Evolutionary conservation across 2,113 vertebrate genomes (phyloP), one percentile per base, ranked within the genome.

Genomic region (Seriola aureovittata): DNA sequence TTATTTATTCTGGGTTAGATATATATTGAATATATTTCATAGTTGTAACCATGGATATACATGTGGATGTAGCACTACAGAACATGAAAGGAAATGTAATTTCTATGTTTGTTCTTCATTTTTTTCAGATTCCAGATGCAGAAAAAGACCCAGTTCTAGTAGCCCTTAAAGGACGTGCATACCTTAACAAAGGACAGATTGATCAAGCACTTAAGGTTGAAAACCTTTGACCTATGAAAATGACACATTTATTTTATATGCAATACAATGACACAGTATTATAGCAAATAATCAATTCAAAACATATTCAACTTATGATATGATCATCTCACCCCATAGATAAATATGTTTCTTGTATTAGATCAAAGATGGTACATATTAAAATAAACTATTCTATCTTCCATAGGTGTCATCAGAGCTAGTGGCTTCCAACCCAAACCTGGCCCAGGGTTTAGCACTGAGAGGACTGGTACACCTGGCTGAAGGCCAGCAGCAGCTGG

Each of bases 171-270:
- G 96, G 96, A 78, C 94, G 88, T 71, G 96, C 96, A 48, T 96
- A 91, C 76, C 85, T 99, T 44, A 97, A 96, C 82, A 97, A 96
- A 92, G 95, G 96, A 29, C 93, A 95, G 55, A 29, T 92, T 57
- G 94, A 96, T 77, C 86, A 97, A 89, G 96, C 96, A 77, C 94
- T 94, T 55, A 94, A 97, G 97, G 98, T 99, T 85, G 48, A 90
- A 90, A 9, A 67, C 63, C 8, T 66, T 73, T 76, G 4, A 38
- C 12, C 4, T 34, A 14, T 40, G 0, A 65, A 64, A 17, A 34
- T 68, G 10, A 54, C 19, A 21, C 2, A 52, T 65, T 54, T 60
- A 38, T 48, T 54, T 38, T 25, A 58, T 29, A 19, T 40, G 6
- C 29, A n/a, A 21, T 48, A 21, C n/a, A 8, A 46, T 38, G 38